These are phyloP conservation scores for Oryzias curvinotus DNA, from an alignment of 2,113 vertebrate genomes.

Conservation along the genomic window DNA sequence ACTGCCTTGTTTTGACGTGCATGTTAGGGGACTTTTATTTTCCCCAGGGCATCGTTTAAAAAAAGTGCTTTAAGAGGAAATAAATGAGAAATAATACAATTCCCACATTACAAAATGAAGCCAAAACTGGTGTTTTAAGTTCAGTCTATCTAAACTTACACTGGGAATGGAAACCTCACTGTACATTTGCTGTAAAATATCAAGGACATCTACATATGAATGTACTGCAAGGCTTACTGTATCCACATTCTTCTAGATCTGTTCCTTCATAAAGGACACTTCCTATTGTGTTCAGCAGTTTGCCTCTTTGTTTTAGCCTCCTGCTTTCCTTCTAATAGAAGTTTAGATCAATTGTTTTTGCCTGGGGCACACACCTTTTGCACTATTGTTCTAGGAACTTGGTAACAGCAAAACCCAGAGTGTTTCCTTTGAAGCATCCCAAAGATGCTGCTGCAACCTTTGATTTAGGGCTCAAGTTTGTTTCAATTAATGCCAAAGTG, in stretches of 20 bases:
- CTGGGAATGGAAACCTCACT: slow-evolving; percentile 29
- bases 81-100: not conserved
- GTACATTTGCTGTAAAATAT: slow-evolving; percentile 12
- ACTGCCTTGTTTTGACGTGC: slow-evolving; percentile 14
- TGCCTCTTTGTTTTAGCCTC: slow-evolving; percentile 3
- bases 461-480: slow-evolving; percentile 39
- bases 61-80: not conserved
- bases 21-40: slow-evolving; percentile 1
- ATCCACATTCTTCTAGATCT: too few relatives aligned
- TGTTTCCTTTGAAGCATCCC: slow-evolving; percentile 39
- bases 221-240: not conserved
- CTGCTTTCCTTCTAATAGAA: slow-evolving; percentile 49
- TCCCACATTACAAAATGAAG: not conserved
- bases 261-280: not conserved
- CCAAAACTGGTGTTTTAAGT: slow-evolving; percentile 9
- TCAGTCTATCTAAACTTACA: slow-evolving; percentile 7
- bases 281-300: slow-evolving; percentile 6
- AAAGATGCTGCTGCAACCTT: slow-evolving; percentile 28
- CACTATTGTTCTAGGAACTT: slow-evolving; percentile 67
- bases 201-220: slow-evolving; percentile 40
- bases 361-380: slow-evolving; percentile 68
- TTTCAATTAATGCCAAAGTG: slow-evolving; percentile 23
- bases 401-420: slow-evolving; percentile 21
- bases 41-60: not conserved
- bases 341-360: slow-evolving; percentile 65